These are phyloP conservation scores for Hiodon alosoides DNA, from an alignment of 2,113 vertebrate genomes.

Conservation along the genomic window DNA sequence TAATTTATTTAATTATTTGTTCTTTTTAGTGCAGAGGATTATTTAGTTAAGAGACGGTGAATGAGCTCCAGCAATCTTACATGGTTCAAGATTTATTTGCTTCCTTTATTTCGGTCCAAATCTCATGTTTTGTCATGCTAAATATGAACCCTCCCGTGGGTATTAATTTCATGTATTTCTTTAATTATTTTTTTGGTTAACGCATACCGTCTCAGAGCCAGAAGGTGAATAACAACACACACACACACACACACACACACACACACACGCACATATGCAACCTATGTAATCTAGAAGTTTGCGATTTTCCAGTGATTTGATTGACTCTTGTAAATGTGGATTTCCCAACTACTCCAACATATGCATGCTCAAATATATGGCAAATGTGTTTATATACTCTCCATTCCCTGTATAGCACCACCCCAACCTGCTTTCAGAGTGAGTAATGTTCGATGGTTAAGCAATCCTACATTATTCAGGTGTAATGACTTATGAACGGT, in stretches of 20 bases:
- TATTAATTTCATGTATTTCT: background rate
- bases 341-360: too few relatives aligned
- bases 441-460: too few relatives aligned
- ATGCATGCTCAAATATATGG: too few relatives aligned
- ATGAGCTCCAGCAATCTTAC: background rate
- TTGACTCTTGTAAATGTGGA: too few relatives aligned
- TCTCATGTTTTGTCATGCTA: background rate
- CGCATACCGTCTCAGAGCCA: background rate
- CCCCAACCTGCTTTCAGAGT: too few relatives aligned
- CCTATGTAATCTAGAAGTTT: background rate
- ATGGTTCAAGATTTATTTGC: background rate
- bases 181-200: background rate
- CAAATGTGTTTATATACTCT: too few relatives aligned
- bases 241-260: constrained; percentile 15
- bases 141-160: background rate
- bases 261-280: background rate
- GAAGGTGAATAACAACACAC: constrained; percentile 9
- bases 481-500: too few relatives aligned
- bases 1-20: background rate
- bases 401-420: too few relatives aligned
- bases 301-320: too few relatives aligned
- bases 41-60: background rate
- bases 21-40: background rate
- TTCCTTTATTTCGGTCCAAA: background rate
- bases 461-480: too few relatives aligned